Base-by-base conservation (phyloP, 2,113 vertebrate genomes). In the Perca schrenkii region DNA sequence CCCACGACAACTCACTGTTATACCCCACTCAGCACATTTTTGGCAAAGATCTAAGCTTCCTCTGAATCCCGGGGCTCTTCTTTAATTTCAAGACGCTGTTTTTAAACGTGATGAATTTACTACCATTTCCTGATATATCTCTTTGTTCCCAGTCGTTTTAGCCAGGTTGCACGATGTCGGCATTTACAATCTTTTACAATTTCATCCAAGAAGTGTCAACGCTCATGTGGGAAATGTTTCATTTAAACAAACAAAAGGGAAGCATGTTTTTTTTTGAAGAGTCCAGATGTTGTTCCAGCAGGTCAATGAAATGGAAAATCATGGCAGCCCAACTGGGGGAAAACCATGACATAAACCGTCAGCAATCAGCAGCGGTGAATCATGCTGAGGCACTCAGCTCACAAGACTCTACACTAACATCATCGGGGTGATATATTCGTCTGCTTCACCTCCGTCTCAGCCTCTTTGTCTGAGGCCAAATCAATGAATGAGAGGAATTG, bases 291-390 rank as follows among this genome's bases (percentile, higher is more conserved):
- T 92, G 61, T 73, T 89, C 79, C 79, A 69, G 87, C 53, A 47
- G 79, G 63, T 79, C 62, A 62, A 65, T 12, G 46, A 21, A 88
- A 92, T 71, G 85, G 86, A 92, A 93, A 93, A 88, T 64, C 19
- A 11, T 73, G 77, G 77, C 76, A 88, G 88, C 76, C 47, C 57
- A 80, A 76, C 46, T 74, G 67, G 86, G 82, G 86, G 90, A 91
- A 93, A 93, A 91, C 91, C 88, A 90, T 93, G 92, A 94, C 92
- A 93, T 89, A 83, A 93, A 89, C 74, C 65, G 76, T 80, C 85
- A 82, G 89, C 85, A 86, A 87, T 89, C 91, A 92, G 77, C 83
- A 74, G 88, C 90, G 46, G 65, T 93, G 88, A 94, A 82, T 95
- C 92, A 94, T 60, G 73, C 83, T 46, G 81, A 82, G 81, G 87